phyloP scores from a whole-genome alignment of 2,888 invertebrate genomes.

The Melolontha melolontha region DNA sequence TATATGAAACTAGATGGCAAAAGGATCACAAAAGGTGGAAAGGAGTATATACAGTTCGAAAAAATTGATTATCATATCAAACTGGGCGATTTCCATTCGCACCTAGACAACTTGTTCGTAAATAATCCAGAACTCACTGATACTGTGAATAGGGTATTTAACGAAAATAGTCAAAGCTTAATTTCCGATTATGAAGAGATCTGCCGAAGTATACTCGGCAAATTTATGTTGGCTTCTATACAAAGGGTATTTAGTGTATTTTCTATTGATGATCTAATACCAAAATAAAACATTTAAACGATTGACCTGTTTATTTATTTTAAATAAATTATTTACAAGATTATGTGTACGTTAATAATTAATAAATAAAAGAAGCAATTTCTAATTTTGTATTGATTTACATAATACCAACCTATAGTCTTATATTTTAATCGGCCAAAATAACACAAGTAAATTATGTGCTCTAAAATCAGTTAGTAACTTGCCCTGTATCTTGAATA shows the following conservation, averaged over 20 bases:
- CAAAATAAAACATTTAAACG: not conserved
- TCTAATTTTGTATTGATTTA: too few relatives aligned
- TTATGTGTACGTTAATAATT: too few relatives aligned
- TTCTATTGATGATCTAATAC: conserved; percentile 49
- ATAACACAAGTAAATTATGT: too few relatives aligned
- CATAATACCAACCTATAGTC: too few relatives aligned
- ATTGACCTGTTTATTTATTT: too few relatives aligned
- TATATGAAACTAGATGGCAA: conserved; percentile 53
- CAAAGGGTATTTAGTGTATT: conserved; percentile 49
- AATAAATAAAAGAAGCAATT: too few relatives aligned
- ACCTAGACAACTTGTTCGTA: conserved; percentile 52
- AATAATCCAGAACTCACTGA: conserved; percentile 52
- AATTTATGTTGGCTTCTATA: conserved; percentile 45
- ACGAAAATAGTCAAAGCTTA: conserved; percentile 51
- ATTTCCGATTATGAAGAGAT: conserved; percentile 52
- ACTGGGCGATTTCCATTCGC: conserved; percentile 48
- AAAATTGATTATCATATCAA: conserved; percentile 47
- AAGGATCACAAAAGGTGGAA: conserved; percentile 26
- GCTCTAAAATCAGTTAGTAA: too few relatives aligned
- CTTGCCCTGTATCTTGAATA: too few relatives aligned
- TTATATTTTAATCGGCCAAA: too few relatives aligned
- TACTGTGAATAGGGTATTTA: conserved; percentile 51
- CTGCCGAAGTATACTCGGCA: conserved; percentile 48
- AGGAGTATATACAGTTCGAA: conserved; percentile 38
- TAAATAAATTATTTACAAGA: too few relatives aligned